A percentile compares a stretch with the other conserved stretches of the same genome.
Conservation (phyloP, 2,113 vertebrate genomes). For the Phalacrocorax carbo region DNA sequence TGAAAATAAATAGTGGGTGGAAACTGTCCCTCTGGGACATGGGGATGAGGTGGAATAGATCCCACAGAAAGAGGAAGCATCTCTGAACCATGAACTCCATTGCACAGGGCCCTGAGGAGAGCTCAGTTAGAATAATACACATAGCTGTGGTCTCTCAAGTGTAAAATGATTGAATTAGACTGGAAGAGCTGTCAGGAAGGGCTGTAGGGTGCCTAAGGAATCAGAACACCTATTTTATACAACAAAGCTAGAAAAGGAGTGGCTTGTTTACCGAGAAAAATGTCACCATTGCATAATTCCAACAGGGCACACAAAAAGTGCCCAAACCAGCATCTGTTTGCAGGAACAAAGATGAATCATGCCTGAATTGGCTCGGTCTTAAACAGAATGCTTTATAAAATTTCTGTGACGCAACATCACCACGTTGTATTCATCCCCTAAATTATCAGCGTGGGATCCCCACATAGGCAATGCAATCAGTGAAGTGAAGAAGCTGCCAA, state of each 20-base stretch:
- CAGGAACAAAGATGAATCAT: conserved; percentile 41
- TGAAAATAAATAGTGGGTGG: not conserved
- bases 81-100: not conserved
- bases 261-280: conserved; percentile 31
- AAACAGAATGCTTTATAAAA: not conserved
- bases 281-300: not conserved
- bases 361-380: not conserved
- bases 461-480: accelerated
- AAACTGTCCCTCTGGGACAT: not conserved
- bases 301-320: not conserved
- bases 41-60: not conserved
- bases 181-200: not conserved
- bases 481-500: not conserved
- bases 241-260: not conserved
- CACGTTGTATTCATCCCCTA: not conserved
- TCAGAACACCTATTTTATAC: not conserved
- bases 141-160: not conserved
- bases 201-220: not conserved
- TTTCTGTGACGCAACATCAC: conserved; percentile 15
- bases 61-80: not conserved
- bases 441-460: not conserved
- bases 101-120: not conserved
- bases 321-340: conserved; percentile 44
- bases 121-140: not conserved
- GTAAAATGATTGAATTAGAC: not conserved